Percentiles rank a stretch among this genome's conserved stretches.
Evolutionary conservation across 2,113 vertebrate species (phyloP).

Genomic region (Platichthys stellatus): DNA sequence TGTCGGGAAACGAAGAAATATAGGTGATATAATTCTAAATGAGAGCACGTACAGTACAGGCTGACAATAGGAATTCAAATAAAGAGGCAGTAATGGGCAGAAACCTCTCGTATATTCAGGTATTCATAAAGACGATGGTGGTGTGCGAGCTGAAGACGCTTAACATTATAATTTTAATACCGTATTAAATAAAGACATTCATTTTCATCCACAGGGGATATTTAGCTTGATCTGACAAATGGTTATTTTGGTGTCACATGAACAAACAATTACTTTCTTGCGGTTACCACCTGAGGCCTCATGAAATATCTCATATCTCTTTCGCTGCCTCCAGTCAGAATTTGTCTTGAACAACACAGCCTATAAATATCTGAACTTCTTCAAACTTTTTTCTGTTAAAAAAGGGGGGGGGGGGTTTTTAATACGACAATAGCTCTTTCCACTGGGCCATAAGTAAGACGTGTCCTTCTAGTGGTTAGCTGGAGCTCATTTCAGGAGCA

Average conservation of each 20-base stretch:
- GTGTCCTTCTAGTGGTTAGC: constrained; percentile 75
- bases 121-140: constrained; percentile 88
- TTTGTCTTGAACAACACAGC: constrained; percentile 33
- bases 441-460: constrained; percentile 52
- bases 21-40: constrained; percentile 80
- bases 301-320: constrained; percentile 16
- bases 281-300: constrained; percentile 62
- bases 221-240: constrained; percentile 43
- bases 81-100: constrained; percentile 90
- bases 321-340: background rate
- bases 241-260: constrained; percentile 41
- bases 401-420: constrained; percentile 1
- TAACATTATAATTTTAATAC: constrained; percentile 78
- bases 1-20: constrained; percentile 54
- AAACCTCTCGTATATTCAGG: constrained; percentile 87
- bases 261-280: constrained; percentile 20
- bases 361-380: constrained; percentile 58
- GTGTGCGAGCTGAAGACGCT: constrained; percentile 85
- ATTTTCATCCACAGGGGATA: background rate
- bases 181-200: constrained; percentile 49
- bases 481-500: constrained; percentile 80
- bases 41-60: constrained; percentile 48
- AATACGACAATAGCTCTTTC: constrained; percentile 57
- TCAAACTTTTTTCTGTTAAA: constrained; percentile 43
- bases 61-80: constrained; percentile 92